These are phyloP conservation scores for Schizopygopsis pylzovi DNA, from an alignment of 2,797 vertebrate species.

Conservation along the genomic window DNA sequence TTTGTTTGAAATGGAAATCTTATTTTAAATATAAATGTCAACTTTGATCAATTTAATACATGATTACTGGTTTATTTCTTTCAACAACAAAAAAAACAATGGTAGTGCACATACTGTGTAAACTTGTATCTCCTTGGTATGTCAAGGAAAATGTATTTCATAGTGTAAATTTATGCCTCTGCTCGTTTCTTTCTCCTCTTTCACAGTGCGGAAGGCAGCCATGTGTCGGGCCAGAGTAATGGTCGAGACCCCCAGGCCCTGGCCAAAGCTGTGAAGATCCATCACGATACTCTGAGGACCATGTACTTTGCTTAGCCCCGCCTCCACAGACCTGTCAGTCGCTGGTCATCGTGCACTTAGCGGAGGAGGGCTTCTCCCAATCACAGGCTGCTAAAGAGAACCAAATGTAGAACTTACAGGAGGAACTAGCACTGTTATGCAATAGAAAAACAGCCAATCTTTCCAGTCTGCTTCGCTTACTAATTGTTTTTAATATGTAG, in stretches of 20 bases:
- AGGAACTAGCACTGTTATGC: slow-evolving; percentile 87
- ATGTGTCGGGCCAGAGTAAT: slow-evolving; percentile 98
- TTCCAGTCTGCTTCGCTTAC: slow-evolving; percentile 60
- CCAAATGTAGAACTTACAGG: slow-evolving; percentile 68
- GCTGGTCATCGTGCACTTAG: slow-evolving; percentile 74
- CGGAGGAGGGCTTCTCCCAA: slow-evolving; percentile 64
- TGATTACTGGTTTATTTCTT: not conserved
- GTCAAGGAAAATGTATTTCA: not conserved
- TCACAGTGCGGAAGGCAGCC: slow-evolving; percentile 96
- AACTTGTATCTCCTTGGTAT: not conserved
- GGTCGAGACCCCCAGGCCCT: slow-evolving; percentile 94
- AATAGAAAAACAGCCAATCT: slow-evolving; percentile 92
- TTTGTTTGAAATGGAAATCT: not conserved
- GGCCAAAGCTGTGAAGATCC: slow-evolving; percentile 98
- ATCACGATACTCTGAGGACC: slow-evolving; percentile 99
- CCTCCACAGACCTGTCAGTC: slow-evolving; percentile 61
- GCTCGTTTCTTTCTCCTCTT: not conserved
- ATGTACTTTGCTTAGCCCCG: slow-evolving; percentile 94
- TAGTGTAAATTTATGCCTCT: not conserved
- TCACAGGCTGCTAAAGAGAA: slow-evolving; percentile 65
- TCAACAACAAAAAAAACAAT: not conserved
- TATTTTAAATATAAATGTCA: not conserved
- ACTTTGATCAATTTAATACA: not conserved
- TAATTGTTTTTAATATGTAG: slow-evolving; percentile 43
- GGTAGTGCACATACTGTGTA: not conserved